Base-by-base conservation (phyloP, 2,797 vertebrate species). In the Cyclura pinguis region DNA sequence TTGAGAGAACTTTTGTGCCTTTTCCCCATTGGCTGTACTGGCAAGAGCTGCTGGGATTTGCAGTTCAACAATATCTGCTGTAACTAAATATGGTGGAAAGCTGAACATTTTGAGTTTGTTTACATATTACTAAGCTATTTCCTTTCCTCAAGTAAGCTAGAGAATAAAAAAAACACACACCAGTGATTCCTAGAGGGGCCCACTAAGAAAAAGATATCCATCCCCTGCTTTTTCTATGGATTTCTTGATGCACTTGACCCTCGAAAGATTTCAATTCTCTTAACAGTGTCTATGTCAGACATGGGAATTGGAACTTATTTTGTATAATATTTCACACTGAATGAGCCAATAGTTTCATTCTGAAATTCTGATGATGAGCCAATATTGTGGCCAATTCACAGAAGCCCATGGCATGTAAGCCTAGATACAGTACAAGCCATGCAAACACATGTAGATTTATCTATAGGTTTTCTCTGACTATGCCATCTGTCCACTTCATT, bases 261-360 rank as follows among this genome's bases (percentile, higher is more conserved):
- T 67, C 81, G 20, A 10, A 89, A 9, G 8, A 67, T 29, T 10
- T 27, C 64, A 0, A 13, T 42, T 77, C 22, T 85, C 57, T 29
- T 69, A 29, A 57, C 38, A 87, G 13, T 24, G 89, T 74, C n/a
- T 89, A 76, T 78, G 57, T 80, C 78, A 35, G 91, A 29, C 67
- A 10, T 4, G 16, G 16, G 83, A 35, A 64, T 1, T 24, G 24
- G 91, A 14, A 50, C 20, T 85, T 8, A 83, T 80, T 80, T 35
- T 35, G 24, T 3, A 82, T 90, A 57, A 20, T 59, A 81, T 47
- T 2, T 27, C 62, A 59, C 24, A 64, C 6, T 32, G 42, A 69
- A 84, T 42, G 20, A 76, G 59, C 35, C 77, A 4, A 1, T 47
- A 76, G 38, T 24, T 62, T 59, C 14, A 77, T 77, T 16, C 20